A percentile compares a stretch with the other conserved stretches of the same genome.
phyloP scores from a whole-genome alignment of 2,888 invertebrate genomes.

The Diachrysia chrysitis region DNA sequence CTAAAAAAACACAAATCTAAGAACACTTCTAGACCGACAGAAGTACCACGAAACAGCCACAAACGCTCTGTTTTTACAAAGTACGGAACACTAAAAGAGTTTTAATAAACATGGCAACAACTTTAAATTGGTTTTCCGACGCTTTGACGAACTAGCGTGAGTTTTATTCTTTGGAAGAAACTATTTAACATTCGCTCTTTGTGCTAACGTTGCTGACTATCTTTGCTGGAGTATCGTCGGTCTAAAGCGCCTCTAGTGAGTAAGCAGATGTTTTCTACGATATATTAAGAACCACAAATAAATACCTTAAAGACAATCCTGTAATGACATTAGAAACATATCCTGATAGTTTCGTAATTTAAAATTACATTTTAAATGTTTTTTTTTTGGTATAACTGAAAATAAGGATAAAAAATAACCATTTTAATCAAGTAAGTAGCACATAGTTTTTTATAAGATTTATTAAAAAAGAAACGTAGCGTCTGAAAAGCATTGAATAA shows the following conservation, averaged over 20 bases:
- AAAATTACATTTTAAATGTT: too few relatives aligned
- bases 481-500: too few relatives aligned
- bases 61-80: conserved; percentile 11
- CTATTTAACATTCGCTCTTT: conserved; percentile 33
- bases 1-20: not conserved
- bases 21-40: not conserved
- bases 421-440: too few relatives aligned
- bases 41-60: not conserved
- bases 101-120: conserved; percentile 52
- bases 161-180: conserved; percentile 45
- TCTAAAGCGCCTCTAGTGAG: not conserved
- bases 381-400: too few relatives aligned
- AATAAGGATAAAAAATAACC: too few relatives aligned
- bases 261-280: not conserved
- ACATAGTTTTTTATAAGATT: too few relatives aligned
- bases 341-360: too few relatives aligned
- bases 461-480: too few relatives aligned
- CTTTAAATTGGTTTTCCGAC: conserved; percentile 53
- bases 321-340: too few relatives aligned
- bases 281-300: too few relatives aligned
- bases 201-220: conserved; percentile 10
- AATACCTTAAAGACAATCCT: too few relatives aligned
- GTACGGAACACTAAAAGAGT: conserved; percentile 43
- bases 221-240: not conserved
- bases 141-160: conserved; percentile 48